Base-by-base conservation (phyloP, 2,797 vertebrate genomes). In the Tokudaia tokunoshimensis region DNA sequence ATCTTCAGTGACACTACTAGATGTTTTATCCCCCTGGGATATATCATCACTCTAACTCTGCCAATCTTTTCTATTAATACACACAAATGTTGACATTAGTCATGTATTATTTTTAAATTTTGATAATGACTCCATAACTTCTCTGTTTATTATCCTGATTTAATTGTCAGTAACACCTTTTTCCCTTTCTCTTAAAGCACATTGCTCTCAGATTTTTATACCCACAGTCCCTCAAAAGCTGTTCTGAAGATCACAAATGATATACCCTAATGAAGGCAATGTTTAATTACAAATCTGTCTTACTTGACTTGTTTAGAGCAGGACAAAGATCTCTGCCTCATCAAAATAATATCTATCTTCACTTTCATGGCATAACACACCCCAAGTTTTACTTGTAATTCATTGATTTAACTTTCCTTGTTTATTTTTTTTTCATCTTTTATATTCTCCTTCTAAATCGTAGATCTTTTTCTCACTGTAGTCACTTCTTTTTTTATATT, bases 271-370 rank as follows among this genome's bases (percentile, higher is more conserved):
- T 92, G 26, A 92, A 92, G 47, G 1, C n/a, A 85, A 74, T 70
- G 79, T 11, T 84, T 37, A 92, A 50, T 87, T 89, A 37, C 44
- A 57, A 79, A 10, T 81, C 47, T 76, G n/a, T 76, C 29, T 87
- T 86, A 93, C 6, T 81, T 86, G 55, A 81, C 8, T n/a, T 76
- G 65, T 37, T 26, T 76, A 37, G 3, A 89, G 31, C 29, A 91
- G 55, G n/a, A 24, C 74, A 94, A 90, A 82, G 7, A 59, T 41
- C 37, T 24, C 14, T 34, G 87, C 26, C 57, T 81, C 34, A 75
- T 26, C 22, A 78, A 88, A 92, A 90, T 75, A 75, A 59, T 94
- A 50, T 75, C 6, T 84, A 52, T 67, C 57, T 90, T 89, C n/a
- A 13, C 44, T 92, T 83, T 78, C 34, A 86, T 57, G 31, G 31